Evolutionary conservation across 37 sponge, comb jelly and placozoan genomes (phyloP), one percentile per base, ranked within the genome.

Genomic region (Ephydatia muelleri): DNA sequence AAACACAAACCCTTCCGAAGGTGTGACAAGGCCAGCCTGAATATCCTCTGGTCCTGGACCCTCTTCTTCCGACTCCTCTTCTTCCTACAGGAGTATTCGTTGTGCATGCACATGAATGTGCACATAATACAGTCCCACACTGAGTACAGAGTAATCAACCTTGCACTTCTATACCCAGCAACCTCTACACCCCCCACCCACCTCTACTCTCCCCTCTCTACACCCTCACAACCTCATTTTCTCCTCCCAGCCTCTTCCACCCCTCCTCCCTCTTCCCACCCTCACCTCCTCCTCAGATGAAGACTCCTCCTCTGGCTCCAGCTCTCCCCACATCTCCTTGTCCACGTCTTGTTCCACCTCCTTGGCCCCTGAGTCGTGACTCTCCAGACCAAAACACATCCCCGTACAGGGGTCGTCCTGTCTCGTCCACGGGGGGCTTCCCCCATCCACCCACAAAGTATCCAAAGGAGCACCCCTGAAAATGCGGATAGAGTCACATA

Each of bases 401-500:
- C 22, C 99, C 99, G 82, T 98, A 98, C 35, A 98, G 88, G n/a
- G 99, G 97, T n/a, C 95, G 86, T 2, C 99, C 99, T 38, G 78
- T 70, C 76, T 98, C 96, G 80, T 98, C 97, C 65, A 98, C 99
- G 47, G 99, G 99, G 39, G 99, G 99, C 77, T 98, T 98, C 13
- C 99, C 99, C 99, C 99, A 98, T 14, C 99, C 99, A 91, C 96
- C 99, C 77, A 91, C 84, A 86, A 89, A 96, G 75, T 95, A 97
- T 2, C 95, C 96, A 87, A 95, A 97, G 23, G 92, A 95, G 38
- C 92, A 90, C n/a, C 92, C 89, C 94, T 94, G 49, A 0, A 35
- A 33, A n/a, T n/a, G n/a, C n/a, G n/a, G n/a, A n/a, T n/a, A n/a
- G n/a, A n/a, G n/a, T n/a, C n/a, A n/a, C n/a, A n/a, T n/a, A n/a